Base-by-base conservation (phyloP, 2,113 vertebrate species). In the Caloenas nicobarica region DNA sequence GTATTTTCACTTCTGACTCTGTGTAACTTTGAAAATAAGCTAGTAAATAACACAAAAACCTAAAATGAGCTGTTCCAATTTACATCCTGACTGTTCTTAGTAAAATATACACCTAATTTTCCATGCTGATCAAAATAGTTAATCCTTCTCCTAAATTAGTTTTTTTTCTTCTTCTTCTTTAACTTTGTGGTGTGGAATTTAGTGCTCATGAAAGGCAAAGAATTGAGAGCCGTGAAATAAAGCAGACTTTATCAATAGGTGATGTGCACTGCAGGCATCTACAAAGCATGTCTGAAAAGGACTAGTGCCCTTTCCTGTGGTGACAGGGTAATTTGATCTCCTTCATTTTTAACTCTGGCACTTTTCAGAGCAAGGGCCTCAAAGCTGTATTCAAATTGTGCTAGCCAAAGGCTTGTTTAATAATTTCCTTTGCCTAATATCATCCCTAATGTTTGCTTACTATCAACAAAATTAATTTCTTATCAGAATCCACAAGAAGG, bases 121-220 rank as follows among this genome's bases (percentile, higher is more conserved):
- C 96, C 91, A 96, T 96, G 93, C 97, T 95, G 97, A 98, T 97
- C 97, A 97, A 95, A 93, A 97, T 97, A 92, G 92, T 97, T 98
- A 98, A 98, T 98, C 98, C 98, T 96, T 96, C 95, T 97, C 97
- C 97, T 98, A 98, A 98, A 98, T 98, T 97, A 98, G 96, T 34
- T 89, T 81, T 77, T 89, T 80, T 91, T 73, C 38, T 31, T 28
- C 13, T 81, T 78, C 90, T 46, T 46, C 97, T 97, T 97, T 97
- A 98, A 98, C 97, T 98, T 98, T 98, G 98, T 97, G 97, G 96
- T 97, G 98, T 98, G 97, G 98, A 98, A 98, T 98, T 98, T 98
- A 98, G 97, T 97, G 97, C 95, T 95, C 81, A 72, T 95, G 97
- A 96, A 98, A 98, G 97, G 97, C 97, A 96, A 97, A 98, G 97